A percentile compares a stretch with the other conserved stretches of the same genome.
phyloP scores from a whole-genome alignment of 2,113 vertebrate genomes.

The Lasiurus cinereus region DNA sequence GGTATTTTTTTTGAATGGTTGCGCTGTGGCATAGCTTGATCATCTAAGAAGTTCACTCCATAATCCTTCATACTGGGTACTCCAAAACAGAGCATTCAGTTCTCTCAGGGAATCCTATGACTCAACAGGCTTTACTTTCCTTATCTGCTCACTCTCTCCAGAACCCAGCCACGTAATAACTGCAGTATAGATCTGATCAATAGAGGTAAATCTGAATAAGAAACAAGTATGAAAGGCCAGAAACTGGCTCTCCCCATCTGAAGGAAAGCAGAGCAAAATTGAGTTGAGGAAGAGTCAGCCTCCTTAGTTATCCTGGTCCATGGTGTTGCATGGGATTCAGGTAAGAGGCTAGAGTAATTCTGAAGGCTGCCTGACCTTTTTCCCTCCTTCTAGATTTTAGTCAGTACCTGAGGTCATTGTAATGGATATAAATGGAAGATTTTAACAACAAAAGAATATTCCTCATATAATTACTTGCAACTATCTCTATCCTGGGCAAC shows the following conservation, averaged over 20 bases:
- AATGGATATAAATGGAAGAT: not conserved
- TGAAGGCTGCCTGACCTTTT: not conserved
- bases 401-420: not conserved
- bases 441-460: not conserved
- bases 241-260: not conserved
- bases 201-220: not conserved
- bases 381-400: not conserved
- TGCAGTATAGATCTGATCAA: not conserved
- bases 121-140: not conserved
- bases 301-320: not conserved
- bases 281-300: not conserved
- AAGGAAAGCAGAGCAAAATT: not conserved
- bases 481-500: not conserved
- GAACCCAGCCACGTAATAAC: not conserved
- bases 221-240: not conserved
- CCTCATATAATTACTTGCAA: not conserved
- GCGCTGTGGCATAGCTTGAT: not conserved
- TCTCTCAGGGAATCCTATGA: not conserved
- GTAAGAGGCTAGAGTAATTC: not conserved
- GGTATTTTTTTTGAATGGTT: not conserved
- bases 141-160: not conserved
- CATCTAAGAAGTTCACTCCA: not conserved
- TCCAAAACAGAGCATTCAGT: fast-evolving
- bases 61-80: not conserved
- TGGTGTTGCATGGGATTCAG: not conserved